Conservation (phyloP, 2,888 invertebrate genomes). For the Nasonovia ribisnigri region DNA sequence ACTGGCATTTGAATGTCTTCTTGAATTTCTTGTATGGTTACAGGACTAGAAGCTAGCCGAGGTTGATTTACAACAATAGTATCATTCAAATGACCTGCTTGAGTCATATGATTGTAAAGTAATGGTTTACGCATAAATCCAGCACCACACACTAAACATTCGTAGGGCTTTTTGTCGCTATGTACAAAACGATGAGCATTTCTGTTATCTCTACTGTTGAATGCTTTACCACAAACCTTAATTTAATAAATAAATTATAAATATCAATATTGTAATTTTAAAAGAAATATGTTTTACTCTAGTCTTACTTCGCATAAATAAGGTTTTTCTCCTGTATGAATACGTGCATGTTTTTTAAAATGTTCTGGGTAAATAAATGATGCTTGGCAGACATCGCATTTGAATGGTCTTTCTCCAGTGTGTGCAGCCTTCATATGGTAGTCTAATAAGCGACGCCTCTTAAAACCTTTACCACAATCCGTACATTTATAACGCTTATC, state of each 20-base stretch:
- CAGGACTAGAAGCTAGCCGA: slow-evolving; percentile 74
- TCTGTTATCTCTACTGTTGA: slow-evolving; percentile 86
- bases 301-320: slow-evolving; percentile 78
- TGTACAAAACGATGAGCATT: slow-evolving; percentile 89
- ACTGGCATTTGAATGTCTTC: slow-evolving; percentile 69
- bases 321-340: slow-evolving; percentile 84
- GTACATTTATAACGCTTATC: slow-evolving; percentile 81
- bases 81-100: slow-evolving; percentile 80
- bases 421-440: slow-evolving; percentile 87
- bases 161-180: slow-evolving; percentile 88
- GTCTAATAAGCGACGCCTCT: slow-evolving; percentile 79
- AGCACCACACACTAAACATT: slow-evolving; percentile 83
- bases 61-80: slow-evolving; percentile 88
- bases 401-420: slow-evolving; percentile 83
- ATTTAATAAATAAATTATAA: slow-evolving; percentile 62
- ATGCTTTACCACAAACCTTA: slow-evolving; percentile 85
- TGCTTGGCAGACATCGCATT: slow-evolving; percentile 81
- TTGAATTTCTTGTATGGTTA: slow-evolving; percentile 66
- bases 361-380: slow-evolving; percentile 88
- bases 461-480: slow-evolving; percentile 82
- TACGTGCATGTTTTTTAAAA: slow-evolving; percentile 83
- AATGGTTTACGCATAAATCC: slow-evolving; percentile 88
- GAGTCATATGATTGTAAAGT: slow-evolving; percentile 82
- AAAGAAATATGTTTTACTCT: neutral
- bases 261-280: neutral